These are phyloP conservation scores for Sclerurus mexicanus DNA, from an alignment of 2,113 vertebrate genomes.

Conservation along the genomic window DNA sequence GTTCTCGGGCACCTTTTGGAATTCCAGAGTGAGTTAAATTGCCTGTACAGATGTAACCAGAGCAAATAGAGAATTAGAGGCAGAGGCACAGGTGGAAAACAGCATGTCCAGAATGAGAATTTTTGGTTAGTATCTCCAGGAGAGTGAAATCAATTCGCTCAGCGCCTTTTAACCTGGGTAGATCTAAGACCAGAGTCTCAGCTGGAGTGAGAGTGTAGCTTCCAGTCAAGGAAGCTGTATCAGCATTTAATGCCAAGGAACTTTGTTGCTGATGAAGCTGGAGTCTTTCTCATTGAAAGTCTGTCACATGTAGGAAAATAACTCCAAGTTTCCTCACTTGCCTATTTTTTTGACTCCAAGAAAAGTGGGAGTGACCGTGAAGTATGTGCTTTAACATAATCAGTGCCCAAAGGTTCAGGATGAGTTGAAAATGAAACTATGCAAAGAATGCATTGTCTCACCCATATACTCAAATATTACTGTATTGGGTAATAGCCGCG, in stretches of 20 bases:
- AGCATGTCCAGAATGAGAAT: background rate
- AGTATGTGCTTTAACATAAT: background rate
- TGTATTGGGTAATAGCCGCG: background rate
- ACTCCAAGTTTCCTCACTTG: background rate
- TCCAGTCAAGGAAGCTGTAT: background rate
- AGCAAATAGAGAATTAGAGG: background rate
- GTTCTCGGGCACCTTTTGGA: background rate
- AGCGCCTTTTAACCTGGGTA: background rate
- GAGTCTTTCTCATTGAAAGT: background rate
- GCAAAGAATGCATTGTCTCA: background rate
- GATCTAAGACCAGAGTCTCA: background rate
- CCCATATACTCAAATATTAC: background rate
- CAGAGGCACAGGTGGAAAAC: background rate
- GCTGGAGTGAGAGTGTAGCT: background rate
- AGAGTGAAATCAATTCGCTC: background rate
- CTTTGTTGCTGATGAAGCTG: background rate
- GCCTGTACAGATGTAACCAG: background rate
- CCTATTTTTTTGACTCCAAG: background rate
- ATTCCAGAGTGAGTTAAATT: conserved; percentile 8
- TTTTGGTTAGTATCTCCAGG: background rate
- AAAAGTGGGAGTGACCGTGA: background rate
- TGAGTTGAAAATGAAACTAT: background rate
- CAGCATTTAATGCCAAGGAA: background rate
- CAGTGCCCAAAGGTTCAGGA: background rate
- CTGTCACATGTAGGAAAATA: background rate